Evolutionary conservation across 2,113 vertebrate genomes (phyloP), one percentile per base, ranked within the genome.

Genomic region (Misgurnus anguillicaudatus): DNA sequence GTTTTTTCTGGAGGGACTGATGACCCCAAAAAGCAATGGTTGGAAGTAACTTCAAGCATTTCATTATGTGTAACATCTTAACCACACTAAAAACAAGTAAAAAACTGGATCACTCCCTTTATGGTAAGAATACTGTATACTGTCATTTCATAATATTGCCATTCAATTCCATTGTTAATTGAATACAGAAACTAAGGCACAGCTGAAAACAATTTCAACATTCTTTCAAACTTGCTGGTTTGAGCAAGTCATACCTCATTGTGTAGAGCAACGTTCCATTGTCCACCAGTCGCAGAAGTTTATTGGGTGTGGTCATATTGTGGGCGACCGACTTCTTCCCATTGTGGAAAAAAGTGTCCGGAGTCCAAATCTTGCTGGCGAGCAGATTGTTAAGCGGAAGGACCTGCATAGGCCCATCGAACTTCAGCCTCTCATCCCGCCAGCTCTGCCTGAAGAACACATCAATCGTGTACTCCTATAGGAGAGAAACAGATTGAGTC

Each of bases 271-370:
- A 89, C 0, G 93, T 94, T 17, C 93, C 93, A 0, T 94, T 93
- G 88, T 94, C 93, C 17, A 93, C 91, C 76, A 94, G 89, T 13
- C 93, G 87, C 1, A 94, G 88, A 14, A 94, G 91, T 79, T 94
- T 94, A 89, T 94, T 94, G 0, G 93, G 93, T 4, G 93, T 94
- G 0, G 93, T 94, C 93, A 94, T 94, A 84, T 94, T 94, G 88
- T 94, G 93, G 39, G 93, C 93, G 75, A 94, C 93, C 0, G 93
- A 94, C 80, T 94, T 94, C 88, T 94, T 94, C 6, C 93, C 93
- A 3, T 94, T 94, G 88, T 94, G 93, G 80, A 94, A 94, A 79
- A 94, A 94, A 5, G 93, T 94, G 65, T 94, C 93, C 1, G 93
- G 93, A n/a, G 93, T 94, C 93, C 93, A 94, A 83, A 94, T 94